Evolutionary conservation across 2,888 invertebrate genomes (phyloP), one percentile per base, ranked within the genome.

Genomic region (Gasteruption jaculator): DNA sequence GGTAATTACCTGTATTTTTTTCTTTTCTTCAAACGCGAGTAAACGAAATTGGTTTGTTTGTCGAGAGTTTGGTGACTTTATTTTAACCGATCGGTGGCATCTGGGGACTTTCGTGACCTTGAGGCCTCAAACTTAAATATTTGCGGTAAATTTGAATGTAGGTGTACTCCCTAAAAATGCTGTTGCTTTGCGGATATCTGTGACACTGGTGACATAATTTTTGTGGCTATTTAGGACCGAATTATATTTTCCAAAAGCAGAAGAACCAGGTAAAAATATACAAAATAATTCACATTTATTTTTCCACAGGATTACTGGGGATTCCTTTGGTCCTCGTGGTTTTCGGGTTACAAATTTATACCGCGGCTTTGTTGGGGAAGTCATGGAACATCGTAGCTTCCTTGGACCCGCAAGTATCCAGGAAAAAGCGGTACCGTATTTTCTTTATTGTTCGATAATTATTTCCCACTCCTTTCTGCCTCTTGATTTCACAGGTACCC

Each of bases 361-460:
- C 91, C 0, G 90, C 91, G 0, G 77, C 81, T 21, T 71, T 91
- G 25, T 74, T 92, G 12, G 89, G 90, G 0, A 78, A 81, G 54
- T 83, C 88, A 65, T 92, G 92, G 92, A 74, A 82, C 1, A 79
- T 91, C 33, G 85, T 90, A 0, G 83, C 84, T 63, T 72, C 81
- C 45, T 73, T 89, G 43, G 76, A 82, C 50, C 84, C 86, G 0
- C 70, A 74, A n/a, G 83, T 85, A 46, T 59, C 56, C 66, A 76
- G 57, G 75, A 83, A 70, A 76, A 78, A 64, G 63, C 73, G 78
- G 77, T 77, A 58, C 46, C 46, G 31, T 20, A 33, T 33, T 3
- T 5, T 32, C 6, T 18, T 32, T 10, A 11, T 15, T 11, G 32
- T 8, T 32, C 6, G 27, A 8, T 7, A n/a, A 5, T 6, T n/a